phyloP scores from a whole-genome alignment of 2,113 vertebrate genomes.

The Spea bombifrons region DNA sequence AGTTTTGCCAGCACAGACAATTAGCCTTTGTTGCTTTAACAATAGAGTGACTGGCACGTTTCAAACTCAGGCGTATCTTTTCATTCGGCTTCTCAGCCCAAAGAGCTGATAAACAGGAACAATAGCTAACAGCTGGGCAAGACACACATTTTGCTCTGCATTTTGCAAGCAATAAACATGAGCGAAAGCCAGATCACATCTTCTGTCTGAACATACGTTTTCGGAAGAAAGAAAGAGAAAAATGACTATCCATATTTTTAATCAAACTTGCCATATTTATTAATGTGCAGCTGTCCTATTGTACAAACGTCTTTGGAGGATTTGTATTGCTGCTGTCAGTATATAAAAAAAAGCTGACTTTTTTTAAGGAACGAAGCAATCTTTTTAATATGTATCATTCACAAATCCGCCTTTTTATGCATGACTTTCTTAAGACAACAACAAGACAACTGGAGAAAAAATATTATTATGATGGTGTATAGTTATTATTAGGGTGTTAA shows the following conservation, averaged over 20 bases:
- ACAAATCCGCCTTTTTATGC: constrained; percentile 58
- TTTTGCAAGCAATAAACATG: constrained; percentile 79
- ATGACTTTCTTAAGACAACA: constrained; percentile 49
- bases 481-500: too few relatives aligned
- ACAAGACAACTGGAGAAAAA: constrained; percentile 58
- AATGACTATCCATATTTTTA: constrained; percentile 82
- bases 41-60: constrained; percentile 80
- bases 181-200: constrained; percentile 74
- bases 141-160: constrained; percentile 78
- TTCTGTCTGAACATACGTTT: constrained; percentile 73
- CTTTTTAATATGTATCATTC: constrained; percentile 59
- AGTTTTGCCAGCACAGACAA: constrained; percentile 81
- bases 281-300: constrained; percentile 80
- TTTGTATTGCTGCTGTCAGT: constrained; percentile 64
- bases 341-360: constrained; percentile 54
- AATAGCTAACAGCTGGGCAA: constrained; percentile 83
- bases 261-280: constrained; percentile 85
- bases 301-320: constrained; percentile 61
- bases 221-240: constrained; percentile 59
- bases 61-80: constrained; percentile 76
- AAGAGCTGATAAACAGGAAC: constrained; percentile 82
- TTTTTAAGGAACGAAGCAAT: constrained; percentile 63
- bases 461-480: background rate
- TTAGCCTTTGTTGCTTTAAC: constrained; percentile 80
- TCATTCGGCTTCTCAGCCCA: constrained; percentile 73